Conservation (phyloP, 1,140 invertebrate genomes). For the Cotesia vestalis region DNA sequence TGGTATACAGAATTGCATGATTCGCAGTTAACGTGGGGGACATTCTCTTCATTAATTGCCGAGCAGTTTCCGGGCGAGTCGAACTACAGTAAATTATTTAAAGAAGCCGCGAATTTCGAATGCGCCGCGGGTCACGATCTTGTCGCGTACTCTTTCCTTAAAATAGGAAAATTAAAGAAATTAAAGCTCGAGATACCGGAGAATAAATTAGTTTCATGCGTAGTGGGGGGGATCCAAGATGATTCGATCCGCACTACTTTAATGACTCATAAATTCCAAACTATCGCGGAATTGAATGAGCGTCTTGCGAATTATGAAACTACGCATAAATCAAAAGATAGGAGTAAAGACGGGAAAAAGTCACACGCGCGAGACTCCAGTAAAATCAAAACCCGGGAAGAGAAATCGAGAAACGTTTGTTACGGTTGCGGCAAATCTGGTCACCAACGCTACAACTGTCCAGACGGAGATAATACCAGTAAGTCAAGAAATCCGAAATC, state of each 20-base stretch:
- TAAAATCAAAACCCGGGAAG: background rate
- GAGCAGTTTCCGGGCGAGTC: conserved; percentile 25
- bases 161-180: conserved; percentile 25
- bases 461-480: background rate
- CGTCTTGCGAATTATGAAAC: background rate
- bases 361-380: background rate
- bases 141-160: conserved; percentile 18
- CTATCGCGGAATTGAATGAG: conserved; percentile 21
- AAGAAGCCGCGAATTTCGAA: background rate
- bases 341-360: background rate
- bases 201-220: conserved; percentile 32
- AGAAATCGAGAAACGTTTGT: background rate
- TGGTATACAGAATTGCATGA: conserved; percentile 28
- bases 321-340: background rate
- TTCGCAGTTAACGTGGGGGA: conserved; percentile 16
- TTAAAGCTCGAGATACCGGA: conserved; percentile 22
- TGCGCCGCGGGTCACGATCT: conserved; percentile 16
- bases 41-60: conserved; percentile 12
- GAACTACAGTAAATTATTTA: conserved; percentile 21
- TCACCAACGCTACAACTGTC: conserved; percentile 6
- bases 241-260: conserved; percentile 19
- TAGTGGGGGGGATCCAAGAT: conserved; percentile 20
- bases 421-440: conserved; percentile 15
- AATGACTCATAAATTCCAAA: conserved; percentile 14
- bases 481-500: background rate